A percentile compares a stretch with the other conserved stretches of the same genome.
phyloP scores from a whole-genome alignment of 1,140 invertebrate genomes.

The Ceratosolen fusciceps region DNA sequence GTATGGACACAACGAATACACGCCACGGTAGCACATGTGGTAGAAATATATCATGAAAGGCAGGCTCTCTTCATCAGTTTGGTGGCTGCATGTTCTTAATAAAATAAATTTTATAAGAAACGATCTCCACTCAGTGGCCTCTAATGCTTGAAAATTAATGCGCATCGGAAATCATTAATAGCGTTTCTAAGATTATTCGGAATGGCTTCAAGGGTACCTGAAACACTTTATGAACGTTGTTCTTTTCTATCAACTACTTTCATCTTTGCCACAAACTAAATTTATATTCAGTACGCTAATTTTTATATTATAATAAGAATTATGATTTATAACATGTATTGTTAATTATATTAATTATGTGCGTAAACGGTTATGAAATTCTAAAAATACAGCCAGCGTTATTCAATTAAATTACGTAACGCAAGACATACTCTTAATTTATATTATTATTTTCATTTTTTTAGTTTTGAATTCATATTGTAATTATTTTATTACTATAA shows the following conservation, averaged over 20 bases:
- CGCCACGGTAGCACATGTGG: not conserved
- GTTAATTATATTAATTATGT: not conserved
- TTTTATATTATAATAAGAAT: too few relatives aligned
- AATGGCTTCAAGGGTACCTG: not conserved
- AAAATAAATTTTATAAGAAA: slow-evolving; percentile 4
- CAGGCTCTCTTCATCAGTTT: not conserved
- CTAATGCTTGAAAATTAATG: not conserved
- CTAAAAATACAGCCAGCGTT: not conserved
- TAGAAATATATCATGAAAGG: not conserved
- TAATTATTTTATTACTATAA: too few relatives aligned
- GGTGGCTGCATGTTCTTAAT: not conserved
- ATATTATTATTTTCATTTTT: too few relatives aligned
- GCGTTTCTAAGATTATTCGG: slow-evolving; percentile 8
- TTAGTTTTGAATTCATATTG: too few relatives aligned
- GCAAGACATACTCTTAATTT: too few relatives aligned
- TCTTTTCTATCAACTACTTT: not conserved
- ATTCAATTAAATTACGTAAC: too few relatives aligned
- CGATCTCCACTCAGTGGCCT: not conserved
- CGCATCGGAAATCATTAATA: not conserved
- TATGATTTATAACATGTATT: not conserved
- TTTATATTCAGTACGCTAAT: not conserved
- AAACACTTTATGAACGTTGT: not conserved
- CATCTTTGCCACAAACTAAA: not conserved
- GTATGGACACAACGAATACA: too few relatives aligned
- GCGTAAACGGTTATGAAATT: not conserved